Conservation (phyloP, 2,113 vertebrate species). For the Geococcyx californianus region DNA sequence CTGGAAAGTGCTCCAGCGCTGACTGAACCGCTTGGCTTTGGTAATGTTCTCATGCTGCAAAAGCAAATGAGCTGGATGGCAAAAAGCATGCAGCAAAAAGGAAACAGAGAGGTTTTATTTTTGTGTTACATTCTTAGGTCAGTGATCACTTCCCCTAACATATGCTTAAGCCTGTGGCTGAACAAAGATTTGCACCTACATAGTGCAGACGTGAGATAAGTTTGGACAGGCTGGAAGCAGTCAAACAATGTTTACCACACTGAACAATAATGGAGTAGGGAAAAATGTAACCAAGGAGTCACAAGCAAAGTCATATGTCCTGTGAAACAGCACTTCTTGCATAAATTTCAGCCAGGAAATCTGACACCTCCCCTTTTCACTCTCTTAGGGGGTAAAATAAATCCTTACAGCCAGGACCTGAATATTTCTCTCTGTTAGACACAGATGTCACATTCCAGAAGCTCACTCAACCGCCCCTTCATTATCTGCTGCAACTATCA, state of each 20-base stretch:
- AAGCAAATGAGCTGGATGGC: not conserved
- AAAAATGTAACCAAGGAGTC: not conserved
- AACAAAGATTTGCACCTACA: not conserved
- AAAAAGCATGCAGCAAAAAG: not conserved
- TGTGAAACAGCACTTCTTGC: not conserved
- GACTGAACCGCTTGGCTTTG: not conserved
- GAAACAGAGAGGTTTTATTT: not conserved
- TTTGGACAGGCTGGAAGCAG: not conserved
- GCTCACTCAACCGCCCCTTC: not conserved
- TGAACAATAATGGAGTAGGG: not conserved
- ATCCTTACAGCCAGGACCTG: not conserved
- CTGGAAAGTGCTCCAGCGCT: accelerated
- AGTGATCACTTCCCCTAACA: not conserved
- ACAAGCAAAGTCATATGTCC: not conserved
- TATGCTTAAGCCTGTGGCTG: not conserved
- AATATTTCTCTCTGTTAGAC: not conserved
- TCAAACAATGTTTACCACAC: not conserved
- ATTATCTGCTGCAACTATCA: not conserved
- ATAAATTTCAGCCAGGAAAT: not conserved
- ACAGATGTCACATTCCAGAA: not conserved
- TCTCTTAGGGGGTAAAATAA: accelerated
- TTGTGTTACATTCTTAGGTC: not conserved
- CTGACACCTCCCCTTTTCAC: not conserved
- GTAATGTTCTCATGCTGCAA: not conserved
- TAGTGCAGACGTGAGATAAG: not conserved